phyloP scores from a whole-genome alignment of 2,113 vertebrate species.

The Piliocolobus tephrosceles region DNA sequence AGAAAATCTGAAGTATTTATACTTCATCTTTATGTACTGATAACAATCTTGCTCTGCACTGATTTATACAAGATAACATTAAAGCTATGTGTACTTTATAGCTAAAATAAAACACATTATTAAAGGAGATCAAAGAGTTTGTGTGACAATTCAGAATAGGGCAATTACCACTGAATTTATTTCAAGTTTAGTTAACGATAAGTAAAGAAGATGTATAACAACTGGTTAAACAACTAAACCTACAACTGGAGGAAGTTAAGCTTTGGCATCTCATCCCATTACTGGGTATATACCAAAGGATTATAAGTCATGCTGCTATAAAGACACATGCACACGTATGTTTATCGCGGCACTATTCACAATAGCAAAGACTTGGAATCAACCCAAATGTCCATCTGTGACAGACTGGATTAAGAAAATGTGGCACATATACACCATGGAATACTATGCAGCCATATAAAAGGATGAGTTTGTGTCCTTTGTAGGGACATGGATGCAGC shows the following conservation, averaged over 20 bases:
- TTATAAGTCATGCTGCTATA: too few species aligned
- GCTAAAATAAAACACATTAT: constrained; percentile 46
- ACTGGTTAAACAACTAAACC: constrained; percentile 26
- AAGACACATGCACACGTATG: too few species aligned
- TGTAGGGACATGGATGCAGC: too few species aligned
- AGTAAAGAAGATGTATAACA: constrained; percentile 43
- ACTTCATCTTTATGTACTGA: neutral
- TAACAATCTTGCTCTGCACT: neutral
- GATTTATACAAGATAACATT: constrained; percentile 45
- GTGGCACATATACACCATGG: too few species aligned
- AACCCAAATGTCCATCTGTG: too few species aligned
- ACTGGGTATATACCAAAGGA: too few species aligned
- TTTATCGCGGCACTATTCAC: too few species aligned
- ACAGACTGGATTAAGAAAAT: too few species aligned
- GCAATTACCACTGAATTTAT: constrained; percentile 52
- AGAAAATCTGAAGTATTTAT: neutral
- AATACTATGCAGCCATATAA: too few species aligned
- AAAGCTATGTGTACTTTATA: constrained; percentile 37
- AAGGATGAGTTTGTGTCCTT: too few species aligned
- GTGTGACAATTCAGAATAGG: constrained; percentile 32
- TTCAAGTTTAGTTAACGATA: constrained; percentile 23
- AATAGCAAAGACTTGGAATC: too few species aligned
- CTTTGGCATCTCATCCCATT: neutral
- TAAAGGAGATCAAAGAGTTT: constrained; percentile 56
- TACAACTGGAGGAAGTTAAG: constrained; percentile 38